Conservation (phyloP, 1,140 invertebrate species). For the Bombus terrestris region DNA sequence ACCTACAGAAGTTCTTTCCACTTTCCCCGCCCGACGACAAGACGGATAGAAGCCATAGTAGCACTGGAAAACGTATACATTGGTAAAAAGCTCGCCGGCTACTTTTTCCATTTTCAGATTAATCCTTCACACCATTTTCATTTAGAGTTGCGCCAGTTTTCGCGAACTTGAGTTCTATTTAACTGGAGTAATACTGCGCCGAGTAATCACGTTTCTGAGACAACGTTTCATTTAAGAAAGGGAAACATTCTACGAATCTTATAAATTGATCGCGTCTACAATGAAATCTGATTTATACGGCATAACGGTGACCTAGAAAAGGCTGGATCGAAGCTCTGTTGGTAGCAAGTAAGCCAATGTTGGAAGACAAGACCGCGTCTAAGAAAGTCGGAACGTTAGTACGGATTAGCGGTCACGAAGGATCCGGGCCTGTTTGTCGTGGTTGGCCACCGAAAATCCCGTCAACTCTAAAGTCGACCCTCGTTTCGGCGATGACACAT, state of each 20-base stretch:
- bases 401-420: slow-evolving; percentile 66
- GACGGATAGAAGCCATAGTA: slow-evolving; percentile 48
- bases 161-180: not conserved
- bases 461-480: slow-evolving; percentile 59
- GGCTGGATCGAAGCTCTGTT: slow-evolving; percentile 27
- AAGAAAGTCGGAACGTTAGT: slow-evolving; percentile 51
- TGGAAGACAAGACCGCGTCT: slow-evolving; percentile 54
- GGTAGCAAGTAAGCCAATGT: slow-evolving; percentile 4
- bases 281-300: slow-evolving; percentile 29
- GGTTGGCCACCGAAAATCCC: slow-evolving; percentile 59
- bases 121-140: slow-evolving; percentile 40
- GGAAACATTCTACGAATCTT: not conserved
- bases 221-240: slow-evolving; percentile 11
- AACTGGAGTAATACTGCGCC: not conserved
- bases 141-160: not conserved
- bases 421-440: slow-evolving; percentile 57
- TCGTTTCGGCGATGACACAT: slow-evolving; percentile 52
- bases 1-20: slow-evolving; percentile 41
- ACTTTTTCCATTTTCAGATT: slow-evolving; percentile 56
- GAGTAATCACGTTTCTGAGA: slow-evolving; percentile 34
- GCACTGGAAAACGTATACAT: slow-evolving; percentile 59
- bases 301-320: not conserved
- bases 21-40: slow-evolving; percentile 56
- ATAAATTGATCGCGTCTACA: slow-evolving; percentile 21
- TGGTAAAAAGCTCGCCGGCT: slow-evolving; percentile 52